A percentile compares a stretch with the other conserved stretches of the same genome.
These are phyloP conservation scores for Machimus rusticus DNA, from an alignment of 2,888 invertebrate species.

Conservation along the genomic window DNA sequence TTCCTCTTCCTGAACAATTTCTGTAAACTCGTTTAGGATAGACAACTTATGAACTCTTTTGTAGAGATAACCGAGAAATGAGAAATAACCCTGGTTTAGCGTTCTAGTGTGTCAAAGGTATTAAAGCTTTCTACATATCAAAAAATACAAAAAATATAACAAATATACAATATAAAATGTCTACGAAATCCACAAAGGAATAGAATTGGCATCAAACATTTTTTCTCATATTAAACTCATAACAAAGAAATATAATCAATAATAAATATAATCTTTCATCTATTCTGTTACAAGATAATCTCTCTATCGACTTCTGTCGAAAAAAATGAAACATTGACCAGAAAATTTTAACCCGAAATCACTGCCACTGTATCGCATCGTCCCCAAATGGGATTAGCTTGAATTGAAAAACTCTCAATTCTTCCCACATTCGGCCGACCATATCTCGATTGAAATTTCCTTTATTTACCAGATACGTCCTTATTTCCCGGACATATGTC, in stretches of 20 bases:
- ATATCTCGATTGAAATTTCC: neutral
- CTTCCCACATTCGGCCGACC: neutral
- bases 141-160: too few species aligned
- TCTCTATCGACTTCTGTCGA: neutral
- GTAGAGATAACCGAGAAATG: too few species aligned
- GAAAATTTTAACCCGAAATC: neutral
- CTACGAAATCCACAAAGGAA: too few species aligned
- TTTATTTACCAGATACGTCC: constrained; percentile 12
- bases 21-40: too few species aligned
- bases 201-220: too few species aligned
- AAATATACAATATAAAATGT: too few species aligned
- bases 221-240: too few species aligned
- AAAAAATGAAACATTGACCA: neutral
- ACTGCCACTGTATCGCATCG: neutral
- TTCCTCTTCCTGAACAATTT: too few species aligned
- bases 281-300: neutral
- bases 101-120: too few species aligned
- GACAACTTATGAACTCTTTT: too few species aligned
- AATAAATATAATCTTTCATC: neutral
- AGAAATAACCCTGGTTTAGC: too few species aligned
- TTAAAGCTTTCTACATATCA: too few species aligned
- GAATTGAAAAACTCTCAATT: neutral
- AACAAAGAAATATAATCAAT: neutral
- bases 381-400: neutral
- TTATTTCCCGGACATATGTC: constrained; percentile 2